Base-by-base conservation (phyloP, 2,888 invertebrate genomes). In the Oxystoma pomonae region DNA sequence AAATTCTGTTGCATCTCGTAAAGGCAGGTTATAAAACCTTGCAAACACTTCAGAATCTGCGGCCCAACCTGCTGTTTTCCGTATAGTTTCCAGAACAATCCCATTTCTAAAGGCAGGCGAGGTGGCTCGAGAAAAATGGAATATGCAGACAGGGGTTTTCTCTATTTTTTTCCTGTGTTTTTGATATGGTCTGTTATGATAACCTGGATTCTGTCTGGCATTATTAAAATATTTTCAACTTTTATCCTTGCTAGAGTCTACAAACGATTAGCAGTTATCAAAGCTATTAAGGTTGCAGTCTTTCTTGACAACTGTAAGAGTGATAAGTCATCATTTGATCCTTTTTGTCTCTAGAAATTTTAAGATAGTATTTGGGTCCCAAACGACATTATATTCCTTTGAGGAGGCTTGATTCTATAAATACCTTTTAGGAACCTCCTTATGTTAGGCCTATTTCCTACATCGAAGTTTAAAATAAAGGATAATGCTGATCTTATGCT, bases 41-140 rank as follows among this genome's bases (percentile, higher is more conserved):
- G 68, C 69, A 57, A 72, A 73, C 0, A 65, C 66, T 17, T 58
- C 16, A 1, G 71, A 71, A 16, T 53, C 58, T 20, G 59, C 18
- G 2, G 71, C 59, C 71, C 71, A 72, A 3, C 69, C 71, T 9
- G 71, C 69, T 51, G 68, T 69, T 20, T 59, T 67, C 19, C 63
- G 62, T 16, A 72, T 71, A 1, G 58, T 51, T 1, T 69, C 65
- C 16, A 71, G 20, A 56, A 49, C 65, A 2, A 72, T 61, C 17
- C 68, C 70, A 12, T 5, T 61, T 35, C 64, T 62, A 16, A 59
- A 58, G 16, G 70, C 73, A 3, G 71, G n/a, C n/a, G n/a, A n/a
- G n/a, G n/a, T n/a, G n/a, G n/a, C n/a, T 35, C 12, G 35, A 35
- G 12, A 35, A 35, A 35, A 7, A 35, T 35, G 35, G 35, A 35